phyloP scores from a whole-genome alignment of 2,797 vertebrate species.

The Petrocephalus sullivani region DNA sequence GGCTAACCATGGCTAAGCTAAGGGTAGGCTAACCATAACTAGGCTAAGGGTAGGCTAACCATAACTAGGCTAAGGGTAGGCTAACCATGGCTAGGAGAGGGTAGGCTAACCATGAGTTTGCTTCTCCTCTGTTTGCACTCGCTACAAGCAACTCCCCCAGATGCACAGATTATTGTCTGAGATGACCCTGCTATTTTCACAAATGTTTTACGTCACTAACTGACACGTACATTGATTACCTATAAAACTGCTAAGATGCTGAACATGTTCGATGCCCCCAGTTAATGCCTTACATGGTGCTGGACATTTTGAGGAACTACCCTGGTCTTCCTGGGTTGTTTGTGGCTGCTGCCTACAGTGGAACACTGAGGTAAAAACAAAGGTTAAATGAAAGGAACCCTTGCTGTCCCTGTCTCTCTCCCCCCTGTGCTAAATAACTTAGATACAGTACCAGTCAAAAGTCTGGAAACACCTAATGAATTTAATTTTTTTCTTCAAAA shows the following conservation, averaged over 20 bases:
- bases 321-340: constrained; percentile 86
- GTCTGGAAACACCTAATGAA: background rate
- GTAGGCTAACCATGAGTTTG: background rate
- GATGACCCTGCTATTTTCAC: background rate
- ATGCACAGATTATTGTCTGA: background rate
- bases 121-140: background rate
- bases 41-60: too few relatives aligned
- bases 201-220: background rate
- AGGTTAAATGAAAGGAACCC: background rate
- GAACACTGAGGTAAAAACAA: constrained; percentile 77
- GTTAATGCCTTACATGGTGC: constrained; percentile 88
- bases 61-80: too few relatives aligned
- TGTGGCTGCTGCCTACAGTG: constrained; percentile 74
- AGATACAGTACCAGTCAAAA: background rate
- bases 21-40: too few relatives aligned
- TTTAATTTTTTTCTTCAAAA: background rate
- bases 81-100: background rate
- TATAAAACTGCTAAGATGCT: background rate
- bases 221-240: background rate
- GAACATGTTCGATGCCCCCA: constrained; percentile 29
- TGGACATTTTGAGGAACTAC: constrained; percentile 76
- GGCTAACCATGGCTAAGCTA: background rate
- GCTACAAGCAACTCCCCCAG: too few relatives aligned
- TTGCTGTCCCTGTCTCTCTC: background rate
- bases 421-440: background rate